Base-by-base conservation (phyloP, 2,113 vertebrate genomes). In the Tiliqua scincoides region DNA sequence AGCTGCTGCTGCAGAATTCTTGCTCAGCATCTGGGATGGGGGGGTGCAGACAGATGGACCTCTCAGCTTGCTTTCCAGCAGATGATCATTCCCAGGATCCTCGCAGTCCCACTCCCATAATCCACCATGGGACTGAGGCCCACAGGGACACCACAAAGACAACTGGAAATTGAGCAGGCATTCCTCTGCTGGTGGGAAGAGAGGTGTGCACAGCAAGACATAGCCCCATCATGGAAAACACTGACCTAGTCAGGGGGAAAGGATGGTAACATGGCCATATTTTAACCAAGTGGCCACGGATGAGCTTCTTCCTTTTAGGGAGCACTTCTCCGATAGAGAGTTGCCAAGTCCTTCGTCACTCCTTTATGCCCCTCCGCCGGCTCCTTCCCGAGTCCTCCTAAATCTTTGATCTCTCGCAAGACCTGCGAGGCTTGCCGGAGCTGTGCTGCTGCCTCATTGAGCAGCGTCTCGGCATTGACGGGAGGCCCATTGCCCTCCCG, bases 371-470 rank as follows among this genome's bases (percentile, higher is more conserved):
- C 95, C n/a, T 93, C 93, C 52, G 83, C 72, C 88, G 74, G 89
- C 90, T 95, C 96, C 89, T 93, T 96, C 91, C 86, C 94, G 86
- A 94, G 86, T 89, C 94, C 96, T 91, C 95, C 97, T 40, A 97
- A 94, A 91, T 91, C 96, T 89, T 96, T 97, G 74, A 98, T 97
- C 94, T 98, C 98, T 92, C 95, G 97, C 91, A 99, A 95, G 93
- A 98, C 98, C 67, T 97, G 94, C 1, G 98, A 97, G 6, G 98
- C 98, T 95, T 96, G 97, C 88, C 93, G 96, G 86, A 99, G 96
- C 91, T 99, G 98, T 89, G 98, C 97, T 89, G 99, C 96, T 18
- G 98, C 98, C 91, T 97, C 94, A 57, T 94, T 95, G 83, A 99
- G 97, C 91, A 99, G 94, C 0, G 93, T 90, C 90, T 97, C 96